phyloP scores from a whole-genome alignment of 2,113 vertebrate genomes.

The Casuarius casuarius region DNA sequence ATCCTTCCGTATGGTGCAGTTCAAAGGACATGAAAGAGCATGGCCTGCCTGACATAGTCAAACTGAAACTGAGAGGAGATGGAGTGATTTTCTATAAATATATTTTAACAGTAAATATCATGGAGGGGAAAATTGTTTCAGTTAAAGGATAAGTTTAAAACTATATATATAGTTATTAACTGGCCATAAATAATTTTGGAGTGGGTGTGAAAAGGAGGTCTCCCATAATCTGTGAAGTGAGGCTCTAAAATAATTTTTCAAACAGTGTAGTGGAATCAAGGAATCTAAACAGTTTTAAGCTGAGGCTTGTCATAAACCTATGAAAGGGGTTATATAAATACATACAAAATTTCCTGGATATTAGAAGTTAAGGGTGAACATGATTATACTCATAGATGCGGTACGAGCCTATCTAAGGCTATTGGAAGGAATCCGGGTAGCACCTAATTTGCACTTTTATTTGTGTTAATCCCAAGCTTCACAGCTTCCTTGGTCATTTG shows the following conservation, averaged over 20 bases:
- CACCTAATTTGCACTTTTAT: not conserved
- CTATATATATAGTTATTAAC: not conserved
- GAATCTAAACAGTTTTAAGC: not conserved
- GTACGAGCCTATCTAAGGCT: not conserved
- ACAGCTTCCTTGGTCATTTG: not conserved
- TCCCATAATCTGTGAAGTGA: not conserved
- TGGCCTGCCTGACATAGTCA: not conserved
- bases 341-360: not conserved
- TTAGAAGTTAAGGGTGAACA: not conserved
- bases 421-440: not conserved
- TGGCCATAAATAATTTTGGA: not conserved
- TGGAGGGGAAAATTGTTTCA: not conserved
- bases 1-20: no score
- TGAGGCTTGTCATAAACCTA: not conserved
- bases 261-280: not conserved
- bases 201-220: not conserved
- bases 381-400: not conserved
- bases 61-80: not conserved
- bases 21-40: not conserved
- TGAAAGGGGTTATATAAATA: not conserved
- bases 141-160: not conserved
- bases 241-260: not conserved
- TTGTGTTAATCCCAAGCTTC: not conserved
- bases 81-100: not conserved
- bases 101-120: no score